Base-by-base conservation (phyloP, 2,888 invertebrate species). In the Drosophila lacicola region DNA sequence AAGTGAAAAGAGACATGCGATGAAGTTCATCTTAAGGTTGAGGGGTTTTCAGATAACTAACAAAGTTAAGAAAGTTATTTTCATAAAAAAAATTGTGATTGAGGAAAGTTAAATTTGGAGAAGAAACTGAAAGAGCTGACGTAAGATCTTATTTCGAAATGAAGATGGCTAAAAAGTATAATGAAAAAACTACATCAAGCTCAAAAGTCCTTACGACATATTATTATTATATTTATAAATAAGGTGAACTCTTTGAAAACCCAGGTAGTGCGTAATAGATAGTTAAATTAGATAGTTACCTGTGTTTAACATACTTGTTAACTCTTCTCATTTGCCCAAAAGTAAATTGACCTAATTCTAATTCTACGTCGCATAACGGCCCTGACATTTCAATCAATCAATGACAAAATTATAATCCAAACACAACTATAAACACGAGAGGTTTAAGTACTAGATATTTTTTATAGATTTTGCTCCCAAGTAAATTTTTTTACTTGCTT, bases 381-480 rank as follows among this genome's bases (percentile, higher is more conserved):
- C 85, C 65, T 88, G 82, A 88, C 85, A 88, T 73, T 60, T 88
- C 82, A 82, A 85, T 88, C 82, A 76, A 71, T 56, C 78, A 78
- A 51, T 36, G 29, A 29, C 11, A 42, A 47, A 67, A 73, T 56
- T 64, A 64, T 54, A 56, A 63, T 56, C 41, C 42, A 46, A 47
- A 49, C 53, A 63, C 60, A 39, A 66, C 13, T 21, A 29, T 39
- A 39, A 34, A 21, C 36, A 49, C 34, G 36, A 47, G 6, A 8
- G 11, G 29, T 25, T 17, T 13, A n/a, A 17, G 54, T 55, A 17
- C 41, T 33, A 36, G 45, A 65, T 61, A 54, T 17, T 55, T 25
- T 73, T 70, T 70, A 65, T 81, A 62, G 82, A 78, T 64, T 81
- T 60, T 64, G 13, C 19, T 53, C 13, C 39, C 65, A 44, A 74